Base-by-base conservation (phyloP, 2,113 vertebrate genomes). In the Benthochromis sp. region DNA sequence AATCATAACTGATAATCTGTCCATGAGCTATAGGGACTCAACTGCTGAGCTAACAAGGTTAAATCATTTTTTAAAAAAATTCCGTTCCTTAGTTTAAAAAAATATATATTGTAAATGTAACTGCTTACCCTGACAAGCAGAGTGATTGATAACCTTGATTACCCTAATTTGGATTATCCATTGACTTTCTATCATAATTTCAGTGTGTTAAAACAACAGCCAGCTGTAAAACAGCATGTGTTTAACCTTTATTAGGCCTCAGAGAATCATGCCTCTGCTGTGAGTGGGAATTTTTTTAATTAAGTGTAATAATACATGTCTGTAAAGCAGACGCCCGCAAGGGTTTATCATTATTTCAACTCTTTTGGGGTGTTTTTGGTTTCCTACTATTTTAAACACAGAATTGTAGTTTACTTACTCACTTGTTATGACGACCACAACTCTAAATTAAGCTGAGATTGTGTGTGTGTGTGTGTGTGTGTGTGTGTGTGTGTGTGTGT, bases 161-260 rank as follows among this genome's bases (percentile, higher is more conserved):
- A 54, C n/a, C 50, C 7, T 50, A 3, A 83, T 89, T 88, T 91
- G 54, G 79, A 90, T 76, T 86, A 47, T 88, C 82, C 47, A 61
- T 82, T 83, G 34, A 27, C 8, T 59, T 87, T 83, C 54, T 57
- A 83, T 52, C 50, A 21, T 16, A 53, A 50, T 83, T 73, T 90
- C 24, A 84, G 29, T 54, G 16, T 10, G 34, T 54, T 87, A 76
- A 82, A 88, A 82, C 47, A 87, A 89, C 84, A 71, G 34, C 19
- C 24, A n/a, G 24, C 14, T 84, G 61, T 87, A 86, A 94, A 94
- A 87, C 88, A 90, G 81, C 43, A 84, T 90, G 89, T 31, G 55
- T 8, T 47, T 81, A 29, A 86, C 38, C 8, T 86, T 78, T 79
- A 83, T 71, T 63, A n/a, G 34, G 29, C 73, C 10, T 83, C 8